Conservation (phyloP, 1,140 invertebrate genomes). For the Aplysia californica region DNA sequence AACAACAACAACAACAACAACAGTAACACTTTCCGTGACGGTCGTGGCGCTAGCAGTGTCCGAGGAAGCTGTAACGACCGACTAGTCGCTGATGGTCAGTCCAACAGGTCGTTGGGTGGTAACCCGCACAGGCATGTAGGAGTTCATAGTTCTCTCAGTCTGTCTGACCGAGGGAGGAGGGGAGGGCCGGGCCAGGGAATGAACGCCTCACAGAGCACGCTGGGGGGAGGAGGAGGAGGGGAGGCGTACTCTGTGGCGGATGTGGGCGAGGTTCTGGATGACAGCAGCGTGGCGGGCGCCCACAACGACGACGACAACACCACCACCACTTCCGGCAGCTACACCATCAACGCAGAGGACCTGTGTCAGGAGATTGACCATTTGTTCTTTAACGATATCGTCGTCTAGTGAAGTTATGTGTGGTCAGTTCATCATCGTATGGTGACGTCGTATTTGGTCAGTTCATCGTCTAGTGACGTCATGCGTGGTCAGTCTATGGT, state of each 20-base stretch:
- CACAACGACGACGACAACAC: constrained; percentile 47
- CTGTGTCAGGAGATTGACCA: constrained; percentile 60
- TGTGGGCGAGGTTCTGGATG: constrained; percentile 49
- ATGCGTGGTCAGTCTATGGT: no score
- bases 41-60: background rate
- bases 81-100: no score
- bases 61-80: background rate
- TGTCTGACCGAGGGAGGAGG: no score
- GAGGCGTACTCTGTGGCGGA: constrained; percentile 54
- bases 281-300: constrained; percentile 11
- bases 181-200: no score
- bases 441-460: no score
- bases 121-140: no score
- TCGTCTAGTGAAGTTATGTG: constrained; percentile 44
- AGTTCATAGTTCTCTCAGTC: no score
- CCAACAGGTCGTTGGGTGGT: no score
- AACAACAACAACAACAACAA: background rate
- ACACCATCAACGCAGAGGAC: constrained; percentile 62
- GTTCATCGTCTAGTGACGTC: no score
- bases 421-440: background rate
- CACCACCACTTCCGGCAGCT: constrained; percentile 59
- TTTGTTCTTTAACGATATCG: constrained; percentile 60
- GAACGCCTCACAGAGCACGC: no score
- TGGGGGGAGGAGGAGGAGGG: no score
- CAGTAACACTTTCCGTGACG: background rate